phyloP scores from a whole-genome alignment of 2,113 vertebrate genomes.

The Ochotona princeps region DNA sequence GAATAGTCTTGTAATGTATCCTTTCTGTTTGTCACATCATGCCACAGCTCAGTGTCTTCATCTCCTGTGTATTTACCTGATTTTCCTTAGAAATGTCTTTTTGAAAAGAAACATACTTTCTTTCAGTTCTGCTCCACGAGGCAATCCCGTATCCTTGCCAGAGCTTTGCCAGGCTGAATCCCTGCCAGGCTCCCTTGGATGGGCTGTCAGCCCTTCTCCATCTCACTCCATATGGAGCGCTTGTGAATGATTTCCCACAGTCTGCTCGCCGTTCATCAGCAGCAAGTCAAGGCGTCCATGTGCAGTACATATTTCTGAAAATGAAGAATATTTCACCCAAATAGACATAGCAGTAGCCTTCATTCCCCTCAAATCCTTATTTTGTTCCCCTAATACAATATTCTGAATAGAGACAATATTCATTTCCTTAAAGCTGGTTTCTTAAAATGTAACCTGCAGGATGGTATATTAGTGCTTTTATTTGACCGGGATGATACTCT shows the following conservation, averaged over 20 bases:
- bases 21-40: neutral
- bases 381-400: neutral
- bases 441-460: neutral
- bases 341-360: neutral
- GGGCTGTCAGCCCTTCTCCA: neutral
- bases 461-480: no score
- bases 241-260: neutral
- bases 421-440: neutral
- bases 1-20: neutral
- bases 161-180: constrained; percentile 27
- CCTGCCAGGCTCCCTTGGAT: neutral
- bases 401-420: neutral
- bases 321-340: constrained; percentile 18
- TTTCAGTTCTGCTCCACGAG: constrained; percentile 16
- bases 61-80: constrained; percentile 26
- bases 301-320: neutral
- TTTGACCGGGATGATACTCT: no score
- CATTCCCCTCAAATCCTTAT: neutral
- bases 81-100: neutral
- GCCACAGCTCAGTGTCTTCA: neutral
- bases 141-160: neutral
- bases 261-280: constrained; percentile 7
- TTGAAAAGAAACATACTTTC: constrained; percentile 45
- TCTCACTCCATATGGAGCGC: neutral
- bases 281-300: neutral